Conservation (phyloP, 1,140 invertebrate species). For the Melipona quadrifasciata region DNA sequence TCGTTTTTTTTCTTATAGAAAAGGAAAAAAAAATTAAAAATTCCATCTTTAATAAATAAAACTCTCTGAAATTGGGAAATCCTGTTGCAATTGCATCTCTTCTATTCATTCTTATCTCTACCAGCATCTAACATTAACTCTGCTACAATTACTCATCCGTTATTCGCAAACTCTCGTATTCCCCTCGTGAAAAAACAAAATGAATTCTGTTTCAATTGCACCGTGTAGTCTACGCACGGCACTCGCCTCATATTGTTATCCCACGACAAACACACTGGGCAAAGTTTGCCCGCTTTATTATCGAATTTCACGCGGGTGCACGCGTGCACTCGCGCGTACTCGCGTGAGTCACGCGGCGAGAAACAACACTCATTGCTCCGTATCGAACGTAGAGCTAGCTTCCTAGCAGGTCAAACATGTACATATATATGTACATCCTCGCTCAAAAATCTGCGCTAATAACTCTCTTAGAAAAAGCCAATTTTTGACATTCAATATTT, state of each 20-base stretch:
- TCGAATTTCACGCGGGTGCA: constrained; percentile 9
- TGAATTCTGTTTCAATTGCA: not conserved
- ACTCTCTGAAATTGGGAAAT: too few relatives aligned
- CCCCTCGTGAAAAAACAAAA: not conserved
- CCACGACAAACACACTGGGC: not conserved
- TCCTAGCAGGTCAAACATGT: not conserved
- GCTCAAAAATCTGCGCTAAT: too few relatives aligned
- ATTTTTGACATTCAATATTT: too few relatives aligned
- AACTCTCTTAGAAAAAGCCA: too few relatives aligned
- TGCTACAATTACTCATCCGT: not conserved
- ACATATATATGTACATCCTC: too few relatives aligned
- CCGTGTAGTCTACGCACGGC: not conserved
- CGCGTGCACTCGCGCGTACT: constrained; percentile 11
- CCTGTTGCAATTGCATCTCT: not conserved
- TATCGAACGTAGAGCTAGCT: not conserved
- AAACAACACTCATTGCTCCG: constrained; percentile 2
- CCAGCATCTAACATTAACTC: too few relatives aligned
- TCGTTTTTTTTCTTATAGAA: too few relatives aligned
- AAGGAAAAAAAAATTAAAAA: too few relatives aligned
- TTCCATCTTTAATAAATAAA: too few relatives aligned
- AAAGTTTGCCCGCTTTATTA: constrained; percentile 23
- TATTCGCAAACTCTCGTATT: not conserved
- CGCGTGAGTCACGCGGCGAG: constrained; percentile 33
- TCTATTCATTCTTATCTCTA: not conserved
- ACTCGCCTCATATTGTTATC: not conserved